A percentile compares a stretch with the other conserved stretches of the same genome.
phyloP scores from a whole-genome alignment of 2,113 vertebrate species.

The Lepidothrix coronata region DNA sequence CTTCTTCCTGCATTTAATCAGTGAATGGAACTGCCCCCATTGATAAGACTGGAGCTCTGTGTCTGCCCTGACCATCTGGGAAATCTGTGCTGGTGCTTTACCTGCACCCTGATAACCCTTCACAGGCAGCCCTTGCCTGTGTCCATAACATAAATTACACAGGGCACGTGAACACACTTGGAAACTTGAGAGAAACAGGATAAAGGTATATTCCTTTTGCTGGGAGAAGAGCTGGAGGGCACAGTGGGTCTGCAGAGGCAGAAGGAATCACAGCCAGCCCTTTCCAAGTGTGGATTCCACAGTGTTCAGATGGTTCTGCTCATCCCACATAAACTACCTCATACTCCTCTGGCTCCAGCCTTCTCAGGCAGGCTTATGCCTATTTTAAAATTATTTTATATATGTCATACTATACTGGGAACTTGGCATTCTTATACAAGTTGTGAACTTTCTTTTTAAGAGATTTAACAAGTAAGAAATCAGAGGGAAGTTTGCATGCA shows the following conservation, averaged over 20 bases:
- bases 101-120: neutral
- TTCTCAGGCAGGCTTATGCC: neutral
- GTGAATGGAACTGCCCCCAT: neutral
- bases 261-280: neutral
- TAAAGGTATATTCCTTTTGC: neutral
- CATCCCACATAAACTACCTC: neutral
- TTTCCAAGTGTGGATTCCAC: neutral
- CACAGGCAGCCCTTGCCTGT: neutral
- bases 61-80: neutral
- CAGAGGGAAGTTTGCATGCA: neutral
- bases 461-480: neutral
- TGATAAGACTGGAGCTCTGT: neutral
- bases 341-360: neutral
- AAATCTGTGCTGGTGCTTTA: neutral
- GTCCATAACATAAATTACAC: neutral
- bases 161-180: neutral
- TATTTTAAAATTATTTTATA: neutral
- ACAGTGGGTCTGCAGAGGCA: neutral
- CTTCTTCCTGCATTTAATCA: neutral
- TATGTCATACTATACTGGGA: neutral
- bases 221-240: neutral
- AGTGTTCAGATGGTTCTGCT: neutral
- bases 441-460: neutral
- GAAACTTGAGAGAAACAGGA: neutral
- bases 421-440: neutral